Percentiles rank a stretch among this genome's conserved stretches.
Conservation (phyloP, 64 coral and sea anemone genomes). For the Pocillopora verrucosa region DNA sequence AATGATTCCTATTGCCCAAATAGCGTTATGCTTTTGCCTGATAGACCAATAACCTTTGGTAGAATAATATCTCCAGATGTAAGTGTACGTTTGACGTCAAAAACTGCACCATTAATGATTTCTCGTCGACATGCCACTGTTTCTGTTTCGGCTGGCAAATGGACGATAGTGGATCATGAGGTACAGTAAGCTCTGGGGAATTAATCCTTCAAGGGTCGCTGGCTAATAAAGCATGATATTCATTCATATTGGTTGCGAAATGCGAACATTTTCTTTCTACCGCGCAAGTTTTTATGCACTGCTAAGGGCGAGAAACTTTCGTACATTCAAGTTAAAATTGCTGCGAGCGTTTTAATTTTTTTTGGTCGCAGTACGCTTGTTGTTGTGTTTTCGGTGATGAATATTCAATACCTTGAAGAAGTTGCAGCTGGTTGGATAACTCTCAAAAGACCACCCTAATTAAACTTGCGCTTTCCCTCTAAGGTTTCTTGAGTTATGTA, state of each 20-base stretch:
- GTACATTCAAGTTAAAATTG: neutral
- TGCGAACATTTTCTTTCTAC: neutral
- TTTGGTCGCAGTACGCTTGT: neutral
- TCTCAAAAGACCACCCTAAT: constrained; percentile 38
- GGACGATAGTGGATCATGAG: constrained; percentile 88
- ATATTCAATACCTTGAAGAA: constrained; percentile 7
- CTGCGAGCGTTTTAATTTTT: neutral
- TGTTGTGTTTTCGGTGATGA: constrained; percentile 30
- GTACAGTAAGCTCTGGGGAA: constrained; percentile 23
- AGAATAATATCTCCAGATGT: constrained; percentile 75
- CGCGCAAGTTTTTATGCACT: neutral
- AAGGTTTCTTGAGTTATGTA: neutral
- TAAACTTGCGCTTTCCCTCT: neutral
- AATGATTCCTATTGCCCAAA: constrained; percentile 87
- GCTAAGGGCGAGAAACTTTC: neutral
- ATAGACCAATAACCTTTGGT: constrained; percentile 81
- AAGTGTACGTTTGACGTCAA: constrained; percentile 78
- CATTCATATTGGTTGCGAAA: neutral
- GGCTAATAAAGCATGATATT: neutral
- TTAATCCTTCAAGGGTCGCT: neutral
- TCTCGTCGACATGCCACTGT: constrained; percentile 93
- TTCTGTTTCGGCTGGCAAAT: constrained; percentile 66
- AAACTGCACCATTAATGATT: constrained; percentile 82
- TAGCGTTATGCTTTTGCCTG: constrained; percentile 65
- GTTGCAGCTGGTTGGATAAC: constrained; percentile 39